phyloP scores from a whole-genome alignment of 2,888 invertebrate genomes.

The Melinopterus prodromus region DNA sequence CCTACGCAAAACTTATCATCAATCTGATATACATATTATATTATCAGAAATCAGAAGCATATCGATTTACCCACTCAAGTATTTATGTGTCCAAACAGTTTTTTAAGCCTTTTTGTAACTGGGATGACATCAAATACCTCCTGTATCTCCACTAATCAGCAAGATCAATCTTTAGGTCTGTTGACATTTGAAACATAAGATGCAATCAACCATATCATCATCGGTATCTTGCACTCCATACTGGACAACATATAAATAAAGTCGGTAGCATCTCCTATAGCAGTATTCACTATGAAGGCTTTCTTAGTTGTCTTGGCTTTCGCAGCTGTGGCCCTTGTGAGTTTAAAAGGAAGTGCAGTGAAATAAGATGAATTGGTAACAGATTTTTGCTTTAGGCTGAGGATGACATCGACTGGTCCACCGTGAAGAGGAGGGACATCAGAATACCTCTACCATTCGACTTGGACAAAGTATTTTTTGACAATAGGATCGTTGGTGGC shows the following conservation, averaged over 20 bases:
- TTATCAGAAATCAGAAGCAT: no score
- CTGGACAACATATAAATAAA: background rate
- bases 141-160: no score
- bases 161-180: no score
- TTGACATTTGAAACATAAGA: no score
- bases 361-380: background rate
- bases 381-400: background rate
- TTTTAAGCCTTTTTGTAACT: no score
- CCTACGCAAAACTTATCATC: no score
- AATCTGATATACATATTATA: no score
- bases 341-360: background rate
- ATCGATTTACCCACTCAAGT: no score
- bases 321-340: conserved; percentile 24
- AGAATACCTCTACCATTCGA: conserved; percentile 10
- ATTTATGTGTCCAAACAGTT: no score
- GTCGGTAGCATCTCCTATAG: background rate
- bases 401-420: conserved; percentile 27
- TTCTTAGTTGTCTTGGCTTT: conserved; percentile 12
- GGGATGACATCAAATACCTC: no score
- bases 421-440: conserved; percentile 12
- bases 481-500: conserved; percentile 28
- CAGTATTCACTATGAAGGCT: conserved; percentile 22
- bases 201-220: no score
- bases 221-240: background rate
- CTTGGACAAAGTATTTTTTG: background rate